Percentiles rank a stretch among this genome's conserved stretches.
Evolutionary conservation across 2,797 vertebrate species (phyloP).

Genomic region (Eulemur mongoz): DNA sequence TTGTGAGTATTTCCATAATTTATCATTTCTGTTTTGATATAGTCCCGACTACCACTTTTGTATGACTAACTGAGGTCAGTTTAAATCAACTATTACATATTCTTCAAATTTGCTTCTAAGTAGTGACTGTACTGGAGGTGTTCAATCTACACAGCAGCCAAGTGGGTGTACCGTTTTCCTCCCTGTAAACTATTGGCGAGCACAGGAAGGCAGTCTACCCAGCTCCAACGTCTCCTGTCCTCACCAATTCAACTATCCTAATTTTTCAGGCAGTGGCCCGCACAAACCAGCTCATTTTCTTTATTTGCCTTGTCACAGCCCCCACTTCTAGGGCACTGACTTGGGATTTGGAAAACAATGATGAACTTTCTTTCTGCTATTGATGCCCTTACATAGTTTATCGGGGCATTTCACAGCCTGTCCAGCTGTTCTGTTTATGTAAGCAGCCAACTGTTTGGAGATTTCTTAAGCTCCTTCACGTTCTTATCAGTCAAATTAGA

Average conservation of each 20-base stretch:
- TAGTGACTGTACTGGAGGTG: neutral
- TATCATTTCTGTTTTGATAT: conserved; percentile 82
- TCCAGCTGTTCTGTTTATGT: conserved; percentile 83
- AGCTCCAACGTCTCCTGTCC: conserved; percentile 89
- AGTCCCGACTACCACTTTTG: conserved; percentile 90
- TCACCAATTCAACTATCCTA: conserved; percentile 86
- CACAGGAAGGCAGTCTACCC: conserved; percentile 90
- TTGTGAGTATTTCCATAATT: conserved; percentile 90
- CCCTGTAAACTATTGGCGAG: conserved; percentile 90
- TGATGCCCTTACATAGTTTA: conserved; percentile 86
- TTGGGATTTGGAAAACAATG: conserved; percentile 86
- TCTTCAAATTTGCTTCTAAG: neutral
- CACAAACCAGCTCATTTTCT: conserved; percentile 91
- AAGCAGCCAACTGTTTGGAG: conserved; percentile 79
- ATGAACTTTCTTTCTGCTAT: conserved; percentile 89
- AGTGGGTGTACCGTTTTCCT: conserved; percentile 87
- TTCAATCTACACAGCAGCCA: conserved; percentile 83
- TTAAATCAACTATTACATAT: conserved; percentile 84
- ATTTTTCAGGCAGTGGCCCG: conserved; percentile 84
- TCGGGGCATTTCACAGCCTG: conserved; percentile 82
- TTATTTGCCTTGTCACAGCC: conserved; percentile 88
- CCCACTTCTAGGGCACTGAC: conserved; percentile 83
- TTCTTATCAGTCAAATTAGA: conserved; percentile 82
- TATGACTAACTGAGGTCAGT: conserved; percentile 90
- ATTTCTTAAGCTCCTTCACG: conserved; percentile 84